phyloP scores from a whole-genome alignment of 2,888 invertebrate genomes.

The Caenorhabditis zanzibari region DNA sequence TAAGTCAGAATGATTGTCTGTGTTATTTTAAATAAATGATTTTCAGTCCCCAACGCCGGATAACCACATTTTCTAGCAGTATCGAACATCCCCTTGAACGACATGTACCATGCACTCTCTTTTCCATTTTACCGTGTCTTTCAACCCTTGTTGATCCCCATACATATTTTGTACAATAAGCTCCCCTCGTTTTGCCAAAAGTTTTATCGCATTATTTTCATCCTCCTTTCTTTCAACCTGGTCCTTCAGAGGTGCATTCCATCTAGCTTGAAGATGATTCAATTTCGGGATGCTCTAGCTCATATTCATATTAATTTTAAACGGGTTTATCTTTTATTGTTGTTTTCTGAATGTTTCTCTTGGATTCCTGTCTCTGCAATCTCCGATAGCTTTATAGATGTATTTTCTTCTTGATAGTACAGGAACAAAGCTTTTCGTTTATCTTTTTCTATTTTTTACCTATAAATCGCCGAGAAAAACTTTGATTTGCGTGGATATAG shows the following conservation, averaged over 20 bases:
- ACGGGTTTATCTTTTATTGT: conserved; percentile 23
- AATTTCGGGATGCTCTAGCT: not conserved
- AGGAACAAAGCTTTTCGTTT: conserved; percentile 10
- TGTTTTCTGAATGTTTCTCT: not conserved
- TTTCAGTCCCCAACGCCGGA: conserved; percentile 16
- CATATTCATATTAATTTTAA: conserved; percentile 19
- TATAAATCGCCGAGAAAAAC: not conserved
- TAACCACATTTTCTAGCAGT: conserved; percentile 12
- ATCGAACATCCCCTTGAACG: not conserved
- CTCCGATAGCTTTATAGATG: not conserved
- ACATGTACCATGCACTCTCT: conserved; percentile 29
- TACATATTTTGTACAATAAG: conserved; percentile 44
- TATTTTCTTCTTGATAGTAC: conserved; percentile 10
- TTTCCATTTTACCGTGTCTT: conserved; percentile 18
- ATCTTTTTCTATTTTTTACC: conserved; percentile 1
- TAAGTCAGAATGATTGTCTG: not conserved
- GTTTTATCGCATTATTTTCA: conserved; percentile 49
- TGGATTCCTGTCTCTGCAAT: conserved; percentile 13
- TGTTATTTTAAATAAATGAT: not conserved
- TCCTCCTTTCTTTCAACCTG: not conserved
- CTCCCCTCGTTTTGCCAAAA: conserved; percentile 9
- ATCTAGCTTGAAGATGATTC: conserved; percentile 10
- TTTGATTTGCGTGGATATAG: conserved; percentile 27
- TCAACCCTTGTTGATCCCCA: not conserved
- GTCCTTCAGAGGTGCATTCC: conserved; percentile 1